Conservation (phyloP, 2,888 invertebrate species). For the Psylliodes chrysocephalus region DNA sequence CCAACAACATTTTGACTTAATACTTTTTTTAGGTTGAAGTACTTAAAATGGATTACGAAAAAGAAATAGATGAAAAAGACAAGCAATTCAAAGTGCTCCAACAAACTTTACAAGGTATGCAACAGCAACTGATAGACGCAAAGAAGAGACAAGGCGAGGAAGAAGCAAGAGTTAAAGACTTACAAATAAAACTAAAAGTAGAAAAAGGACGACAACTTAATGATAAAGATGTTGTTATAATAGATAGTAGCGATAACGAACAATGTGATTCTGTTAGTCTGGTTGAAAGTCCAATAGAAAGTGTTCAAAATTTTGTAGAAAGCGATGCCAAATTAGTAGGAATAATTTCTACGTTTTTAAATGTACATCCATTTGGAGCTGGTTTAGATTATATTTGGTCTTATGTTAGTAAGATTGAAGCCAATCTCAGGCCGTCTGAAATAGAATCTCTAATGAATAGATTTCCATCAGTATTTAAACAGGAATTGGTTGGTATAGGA, state of each 20-base stretch:
- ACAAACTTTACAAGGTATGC: conserved; percentile 72
- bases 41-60: conserved; percentile 81
- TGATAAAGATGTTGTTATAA: conserved; percentile 65
- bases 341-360: conserved; percentile 87
- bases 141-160: conserved; percentile 68
- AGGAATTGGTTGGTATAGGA: conserved; percentile 82
- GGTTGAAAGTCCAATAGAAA: conserved; percentile 56
- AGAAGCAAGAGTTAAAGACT: conserved; percentile 67
- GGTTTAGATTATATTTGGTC: conserved; percentile 91
- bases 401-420: conserved; percentile 85
- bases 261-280: conserved; percentile 54
- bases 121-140: conserved; percentile 70
- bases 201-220: conserved; percentile 37
- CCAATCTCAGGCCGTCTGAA: conserved; percentile 76
- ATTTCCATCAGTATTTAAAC: conserved; percentile 83
- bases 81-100: conserved; percentile 82
- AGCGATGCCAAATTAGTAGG: conserved; percentile 83
- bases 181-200: conserved; percentile 59
- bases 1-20: too few relatives aligned
- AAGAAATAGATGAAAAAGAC: conserved; percentile 84
- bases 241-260: conserved; percentile 64
- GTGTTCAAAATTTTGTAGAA: conserved; percentile 61
- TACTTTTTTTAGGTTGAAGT: conserved; percentile 76
- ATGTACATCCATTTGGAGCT: conserved; percentile 94
- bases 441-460: conserved; percentile 81